These are phyloP conservation scores for Cisticola juncidis DNA, from an alignment of 2,113 vertebrate species.

Conservation along the genomic window DNA sequence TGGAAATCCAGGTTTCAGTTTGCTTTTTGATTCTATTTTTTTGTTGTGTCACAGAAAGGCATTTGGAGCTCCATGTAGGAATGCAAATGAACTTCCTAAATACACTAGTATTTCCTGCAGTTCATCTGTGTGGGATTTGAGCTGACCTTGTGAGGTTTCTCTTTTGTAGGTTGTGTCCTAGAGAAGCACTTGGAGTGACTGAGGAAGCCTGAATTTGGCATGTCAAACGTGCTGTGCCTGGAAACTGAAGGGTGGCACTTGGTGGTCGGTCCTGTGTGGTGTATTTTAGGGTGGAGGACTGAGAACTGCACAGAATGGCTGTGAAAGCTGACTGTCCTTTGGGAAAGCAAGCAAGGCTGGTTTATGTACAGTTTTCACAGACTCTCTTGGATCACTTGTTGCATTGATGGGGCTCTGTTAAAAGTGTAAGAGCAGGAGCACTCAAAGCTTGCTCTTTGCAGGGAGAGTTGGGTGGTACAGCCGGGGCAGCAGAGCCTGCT, in stretches of 20 bases:
- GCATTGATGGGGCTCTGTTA: neutral
- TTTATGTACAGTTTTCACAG: neutral
- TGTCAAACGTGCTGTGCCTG: fast-evolving
- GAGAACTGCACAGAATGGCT: neutral
- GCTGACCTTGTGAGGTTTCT: neutral
- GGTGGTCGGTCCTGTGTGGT: neutral
- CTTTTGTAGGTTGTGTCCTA: neutral
- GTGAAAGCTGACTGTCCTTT: neutral
- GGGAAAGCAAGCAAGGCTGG: neutral
- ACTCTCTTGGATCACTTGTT: neutral
- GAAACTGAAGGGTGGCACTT: fast-evolving
- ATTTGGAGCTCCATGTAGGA: neutral
- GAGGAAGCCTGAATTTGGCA: neutral
- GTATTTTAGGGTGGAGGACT: neutral
- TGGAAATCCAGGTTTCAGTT: neutral
- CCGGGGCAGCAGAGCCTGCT: neutral
- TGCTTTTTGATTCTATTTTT: neutral
- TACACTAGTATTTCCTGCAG: neutral
- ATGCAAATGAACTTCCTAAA: neutral
- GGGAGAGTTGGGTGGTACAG: neutral
- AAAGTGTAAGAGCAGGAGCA: neutral
- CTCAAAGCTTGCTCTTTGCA: neutral
- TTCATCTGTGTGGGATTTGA: neutral
- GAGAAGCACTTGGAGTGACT: fast-evolving
- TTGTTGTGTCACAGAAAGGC: neutral